Base-by-base conservation (phyloP, 2,888 invertebrate genomes). In the Temnothorax rugatulus region DNA sequence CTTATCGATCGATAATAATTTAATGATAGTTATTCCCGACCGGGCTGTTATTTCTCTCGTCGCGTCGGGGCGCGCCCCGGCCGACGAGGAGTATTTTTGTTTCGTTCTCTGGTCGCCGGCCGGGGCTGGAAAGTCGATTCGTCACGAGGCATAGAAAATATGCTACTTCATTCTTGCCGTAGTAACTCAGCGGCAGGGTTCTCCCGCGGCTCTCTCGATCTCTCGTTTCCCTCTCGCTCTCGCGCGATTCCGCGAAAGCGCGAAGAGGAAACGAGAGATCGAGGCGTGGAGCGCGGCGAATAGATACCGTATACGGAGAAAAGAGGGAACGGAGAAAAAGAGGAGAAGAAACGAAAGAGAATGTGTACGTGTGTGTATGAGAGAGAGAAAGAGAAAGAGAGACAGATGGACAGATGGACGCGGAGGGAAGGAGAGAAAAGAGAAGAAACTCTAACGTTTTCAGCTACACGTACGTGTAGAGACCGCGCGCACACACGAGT, bases 71-170 rank as follows among this genome's bases (percentile, higher is more conserved):
- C 87, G 85, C 74, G 85, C 73, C 82, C 85, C 83, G 84, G 69
- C 61, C 64, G 77, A 18, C 76, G 41, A 82, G 69, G 82, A 89
- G 87, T 90, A 90, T 90, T 90, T 90, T 90, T 84, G 83, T 89
- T 89, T 85, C 87, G 86, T 52, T 41, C 76, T 63, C 81, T 74
- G 87, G 85, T 88, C 90, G 89, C 82, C 83, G 63, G 90, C 91
- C 92, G 92, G 92, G 64, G 90, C 91, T 92, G 92, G 91, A 93
- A 94, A 94, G 93, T 93, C 93, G 93, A 93, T 93, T 94, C 93
- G 93, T 92, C 92, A 92, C 93, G 93, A 93, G 92, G 93, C 92
- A 91, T 90, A 92, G 91, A 90, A 92, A 93, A 93, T 94, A 93
- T 92, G 93, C 93, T 93, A 93, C 93, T 93, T 93, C 93, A 93